Evolutionary conservation across 2,888 invertebrate species (phyloP), one percentile per base, ranked within the genome.

Genomic region (Hyalella azteca): DNA sequence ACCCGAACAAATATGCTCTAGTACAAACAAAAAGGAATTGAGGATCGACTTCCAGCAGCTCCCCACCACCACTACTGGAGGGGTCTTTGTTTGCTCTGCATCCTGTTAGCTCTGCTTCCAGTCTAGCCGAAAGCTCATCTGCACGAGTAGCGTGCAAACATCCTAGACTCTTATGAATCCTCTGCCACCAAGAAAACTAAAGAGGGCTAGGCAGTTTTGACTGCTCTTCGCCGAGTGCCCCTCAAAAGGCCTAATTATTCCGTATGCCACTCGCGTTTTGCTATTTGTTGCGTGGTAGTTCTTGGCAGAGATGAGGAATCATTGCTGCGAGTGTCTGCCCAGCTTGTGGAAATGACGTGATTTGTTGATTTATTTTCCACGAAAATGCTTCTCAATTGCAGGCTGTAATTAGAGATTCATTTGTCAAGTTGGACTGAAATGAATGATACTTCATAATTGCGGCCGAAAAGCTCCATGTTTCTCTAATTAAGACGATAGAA

Each of bases 191-290:
- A 66, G 66, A 36, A 59, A 36, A 11, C 66, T 66, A 66, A 66
- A 66, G 66, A 66, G 66, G 66, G 66, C 36, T 32, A 36, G 36
- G 66, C 32, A 22, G 36, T 26, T 66, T 66, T 66, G 39, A 32
- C 36, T 36, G 66, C 66, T 29, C 66, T 36, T 66, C 66, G 66
- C 36, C 36, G 29, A 36, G 36, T 66, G 66, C 29, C n/a, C 66
- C 66, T 66, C 66, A 9, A 66, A 66, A 66, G 66, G 66, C 32
- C 66, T 66, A 66, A 66, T 66, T 66, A 66, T 66, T 66, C 66
- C 66, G 36, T 15, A 66, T 36, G 19, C 66, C 19, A 66, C 32
- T 66, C 36, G 7, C 36, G 54, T 54, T 29, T 54, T 19, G 54
- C 13, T 54, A 54, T 54, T 54, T 54, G 29, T 26, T 54, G 54